Base-by-base conservation (phyloP, 2,113 vertebrate genomes). In the Cottus gobio region DNA sequence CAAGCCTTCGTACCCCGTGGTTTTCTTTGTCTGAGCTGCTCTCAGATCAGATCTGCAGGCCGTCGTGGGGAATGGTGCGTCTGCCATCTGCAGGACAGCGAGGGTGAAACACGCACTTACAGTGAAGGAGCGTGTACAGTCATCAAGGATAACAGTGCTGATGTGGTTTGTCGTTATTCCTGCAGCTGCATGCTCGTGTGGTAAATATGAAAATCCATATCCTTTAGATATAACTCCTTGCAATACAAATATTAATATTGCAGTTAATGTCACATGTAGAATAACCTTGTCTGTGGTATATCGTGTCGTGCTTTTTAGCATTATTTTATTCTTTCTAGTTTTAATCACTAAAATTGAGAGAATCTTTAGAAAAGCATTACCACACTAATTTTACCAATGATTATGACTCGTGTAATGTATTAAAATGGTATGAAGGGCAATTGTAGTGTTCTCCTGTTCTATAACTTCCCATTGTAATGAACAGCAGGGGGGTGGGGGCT, bases 61-160 rank as follows among this genome's bases (percentile, higher is more conserved):
- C 87, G 86, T 84, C 88, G 28, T 87, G 60, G 28, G 61, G 87
- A 93, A 95, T 94, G 95, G 84, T 58, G 91, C 66, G 93, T 87
- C 81, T 94, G 95, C 95, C 95, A 95, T 94, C 95, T 95, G 91
- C 90, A 88, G 95, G 91, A 50, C 61, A 36, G 24, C 1, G 7
- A 11, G 0, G 64, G 85, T 9, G 22, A 9, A 10, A n/a, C 26
- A 77, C 4, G 0, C 54, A 20, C n/a, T 26, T 3, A n/a, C 34
- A 57, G 64, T 18, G 50, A n/a, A 52, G 48, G 3, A 3, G 31
- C 44, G 44, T 1, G 12, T 28, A 4, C 16, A 61, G 36, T 3
- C 63, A 60, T 15, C 11, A 37, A 60, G 6, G 9, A 44, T 1
- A 58, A 22, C 58, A 26, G 3, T 13, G 63, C 48, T 52, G 46